phyloP scores from a whole-genome alignment of 2,888 invertebrate species.

The Dryobotodes eremita region DNA sequence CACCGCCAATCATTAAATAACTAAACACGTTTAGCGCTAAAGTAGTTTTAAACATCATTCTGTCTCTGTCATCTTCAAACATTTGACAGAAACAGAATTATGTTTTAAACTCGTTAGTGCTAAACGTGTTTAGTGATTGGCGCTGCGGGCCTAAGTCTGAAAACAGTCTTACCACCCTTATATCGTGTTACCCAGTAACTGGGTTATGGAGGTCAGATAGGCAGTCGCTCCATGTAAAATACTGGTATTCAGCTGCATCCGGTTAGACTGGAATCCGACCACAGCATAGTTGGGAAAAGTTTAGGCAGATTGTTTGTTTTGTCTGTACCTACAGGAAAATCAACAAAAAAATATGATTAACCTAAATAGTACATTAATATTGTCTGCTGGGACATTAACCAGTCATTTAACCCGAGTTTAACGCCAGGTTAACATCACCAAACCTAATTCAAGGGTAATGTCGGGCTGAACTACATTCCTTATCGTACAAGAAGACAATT shows the following conservation, averaged over 20 bases:
- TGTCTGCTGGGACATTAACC: conserved; percentile 32
- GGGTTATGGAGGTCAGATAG: neutral
- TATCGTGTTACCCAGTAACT: neutral
- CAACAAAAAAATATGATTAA: neutral
- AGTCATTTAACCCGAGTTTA: conserved; percentile 17
- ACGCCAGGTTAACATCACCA: conserved; percentile 34
- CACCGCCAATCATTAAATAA: too few species aligned
- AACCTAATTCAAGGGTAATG: conserved; percentile 47
- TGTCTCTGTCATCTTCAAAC: too few species aligned
- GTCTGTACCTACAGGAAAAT: neutral
- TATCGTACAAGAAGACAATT: conserved; percentile 36
- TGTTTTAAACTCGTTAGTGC: too few species aligned
- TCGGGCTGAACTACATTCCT: conserved; percentile 13
- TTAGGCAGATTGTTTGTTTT: neutral
- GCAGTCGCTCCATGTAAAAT: neutral
- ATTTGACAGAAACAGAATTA: too few species aligned
- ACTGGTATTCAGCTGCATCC: neutral
- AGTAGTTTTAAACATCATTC: too few species aligned
- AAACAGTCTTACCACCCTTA: too few species aligned
- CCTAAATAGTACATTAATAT: neutral
- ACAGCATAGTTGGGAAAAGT: neutral
- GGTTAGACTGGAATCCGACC: neutral
- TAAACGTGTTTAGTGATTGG: too few species aligned
- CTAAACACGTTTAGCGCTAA: too few species aligned
- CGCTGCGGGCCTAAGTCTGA: too few species aligned